phyloP scores from a whole-genome alignment of 2,113 vertebrate species.

The Anolis sagrei region DNA sequence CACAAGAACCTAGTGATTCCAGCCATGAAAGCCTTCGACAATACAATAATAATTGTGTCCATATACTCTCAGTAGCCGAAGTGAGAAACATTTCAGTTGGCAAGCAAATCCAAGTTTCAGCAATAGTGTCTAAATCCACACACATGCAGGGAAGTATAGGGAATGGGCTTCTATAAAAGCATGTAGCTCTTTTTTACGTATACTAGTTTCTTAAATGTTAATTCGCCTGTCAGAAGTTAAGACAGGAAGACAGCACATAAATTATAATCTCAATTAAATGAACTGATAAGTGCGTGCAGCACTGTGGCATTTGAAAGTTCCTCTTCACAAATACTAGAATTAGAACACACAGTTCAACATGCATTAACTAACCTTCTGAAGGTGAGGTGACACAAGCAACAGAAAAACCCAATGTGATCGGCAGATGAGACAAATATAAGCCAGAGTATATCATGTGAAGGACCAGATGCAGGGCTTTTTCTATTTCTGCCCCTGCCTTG shows the following conservation, averaged over 20 bases:
- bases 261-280: too few relatives aligned
- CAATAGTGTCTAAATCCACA: background rate
- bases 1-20: too few relatives aligned
- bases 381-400: background rate
- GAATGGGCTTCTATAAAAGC: background rate
- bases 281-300: too few relatives aligned
- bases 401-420: too few relatives aligned
- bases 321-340: background rate
- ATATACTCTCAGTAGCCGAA: background rate
- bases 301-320: background rate
- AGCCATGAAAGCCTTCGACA: too few relatives aligned
- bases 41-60: background rate
- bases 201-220: background rate
- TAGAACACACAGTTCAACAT: background rate
- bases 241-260: too few relatives aligned
- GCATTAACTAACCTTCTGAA: background rate
- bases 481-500: too few relatives aligned
- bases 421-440: background rate
- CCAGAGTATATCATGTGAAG: too few relatives aligned
- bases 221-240: too few relatives aligned
- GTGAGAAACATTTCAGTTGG: background rate
- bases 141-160: background rate
- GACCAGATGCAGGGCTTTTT: too few relatives aligned
- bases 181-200: background rate
- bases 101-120: background rate